phyloP scores from a whole-genome alignment of 2,888 invertebrate genomes.

The Drosophila planitibia region DNA sequence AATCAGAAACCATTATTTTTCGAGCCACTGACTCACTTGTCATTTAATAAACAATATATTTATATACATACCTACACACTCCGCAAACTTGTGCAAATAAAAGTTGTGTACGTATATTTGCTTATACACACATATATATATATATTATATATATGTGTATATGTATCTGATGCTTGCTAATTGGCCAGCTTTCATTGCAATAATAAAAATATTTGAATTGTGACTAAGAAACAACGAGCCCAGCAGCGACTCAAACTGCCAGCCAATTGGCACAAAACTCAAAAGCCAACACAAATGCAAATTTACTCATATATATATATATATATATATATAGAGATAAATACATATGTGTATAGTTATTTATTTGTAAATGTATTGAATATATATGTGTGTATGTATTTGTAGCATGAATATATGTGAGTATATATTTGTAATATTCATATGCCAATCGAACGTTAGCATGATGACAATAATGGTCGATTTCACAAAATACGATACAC shows the following conservation, averaged over 20 bases:
- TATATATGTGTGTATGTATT: slow-evolving; percentile 7
- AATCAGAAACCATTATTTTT: slow-evolving; percentile 33
- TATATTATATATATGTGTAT: not conserved
- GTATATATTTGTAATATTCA: slow-evolving; percentile 25
- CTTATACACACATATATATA: not conserved
- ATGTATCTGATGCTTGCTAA: slow-evolving; percentile 56
- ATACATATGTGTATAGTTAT: slow-evolving; percentile 6
- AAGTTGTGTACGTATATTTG: not conserved
- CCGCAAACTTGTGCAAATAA: slow-evolving; percentile 2
- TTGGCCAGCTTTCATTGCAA: slow-evolving; percentile 77
- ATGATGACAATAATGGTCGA: slow-evolving; percentile 80
- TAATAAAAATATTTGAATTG: slow-evolving; percentile 67
- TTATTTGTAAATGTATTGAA: slow-evolving; percentile 14
- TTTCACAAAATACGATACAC: slow-evolving; percentile 75
- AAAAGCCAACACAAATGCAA: slow-evolving; percentile 63
- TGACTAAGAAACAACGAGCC: slow-evolving; percentile 71
- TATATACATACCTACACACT: slow-evolving; percentile 29
- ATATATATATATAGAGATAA: not conserved
- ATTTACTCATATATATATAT: slow-evolving; percentile 24
- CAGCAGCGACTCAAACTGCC: slow-evolving; percentile 33
- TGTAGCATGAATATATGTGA: slow-evolving; percentile 1
- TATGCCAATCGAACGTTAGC: slow-evolving; percentile 73
- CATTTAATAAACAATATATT: slow-evolving; percentile 66
- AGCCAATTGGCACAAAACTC: slow-evolving; percentile 62
- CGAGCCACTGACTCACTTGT: slow-evolving; percentile 65